These are phyloP conservation scores for Boulengerochromis microlepis DNA, from an alignment of 2,113 vertebrate genomes.

Conservation along the genomic window DNA sequence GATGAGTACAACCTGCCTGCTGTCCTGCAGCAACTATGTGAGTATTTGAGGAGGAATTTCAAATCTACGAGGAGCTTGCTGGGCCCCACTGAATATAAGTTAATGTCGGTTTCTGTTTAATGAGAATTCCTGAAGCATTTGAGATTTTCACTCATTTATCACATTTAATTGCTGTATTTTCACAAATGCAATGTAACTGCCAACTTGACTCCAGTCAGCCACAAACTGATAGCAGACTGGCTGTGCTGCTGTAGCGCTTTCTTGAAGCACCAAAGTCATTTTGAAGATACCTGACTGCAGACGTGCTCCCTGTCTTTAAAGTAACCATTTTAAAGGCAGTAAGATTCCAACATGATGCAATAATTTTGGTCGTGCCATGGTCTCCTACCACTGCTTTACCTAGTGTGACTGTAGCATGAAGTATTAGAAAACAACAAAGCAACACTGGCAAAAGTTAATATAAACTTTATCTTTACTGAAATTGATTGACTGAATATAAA, in stretches of 20 bases:
- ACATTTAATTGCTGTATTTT: background rate
- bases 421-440: background rate
- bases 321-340: background rate
- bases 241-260: background rate
- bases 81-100: background rate
- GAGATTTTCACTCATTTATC: background rate
- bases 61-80: background rate
- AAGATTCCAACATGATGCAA: background rate
- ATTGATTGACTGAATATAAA: background rate
- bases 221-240: background rate
- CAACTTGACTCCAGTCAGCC: background rate
- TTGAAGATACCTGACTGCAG: background rate
- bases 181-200: background rate
- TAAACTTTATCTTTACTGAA: background rate
- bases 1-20: background rate
- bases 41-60: background rate
- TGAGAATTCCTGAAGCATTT: background rate
- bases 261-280: background rate
- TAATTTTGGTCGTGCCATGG: background rate
- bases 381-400: background rate
- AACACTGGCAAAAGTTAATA: background rate
- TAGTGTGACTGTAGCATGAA: background rate
- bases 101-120: background rate
- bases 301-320: background rate
- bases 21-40: background rate